These are phyloP conservation scores for Cheilosia vulpina DNA, from an alignment of 2,888 invertebrate species.

Conservation along the genomic window DNA sequence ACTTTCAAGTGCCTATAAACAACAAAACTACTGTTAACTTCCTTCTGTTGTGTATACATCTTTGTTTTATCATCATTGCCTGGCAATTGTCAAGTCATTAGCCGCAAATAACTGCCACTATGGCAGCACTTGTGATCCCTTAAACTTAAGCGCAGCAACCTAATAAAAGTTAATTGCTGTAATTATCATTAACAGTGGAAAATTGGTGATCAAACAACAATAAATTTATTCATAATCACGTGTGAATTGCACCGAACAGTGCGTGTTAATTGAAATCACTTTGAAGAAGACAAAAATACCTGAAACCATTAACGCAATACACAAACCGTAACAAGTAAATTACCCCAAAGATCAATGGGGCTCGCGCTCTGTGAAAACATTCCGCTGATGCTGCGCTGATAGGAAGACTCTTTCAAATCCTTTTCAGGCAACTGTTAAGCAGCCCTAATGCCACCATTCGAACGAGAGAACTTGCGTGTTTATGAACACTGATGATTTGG, in stretches of 20 bases:
- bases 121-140: not conserved
- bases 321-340: slow-evolving; percentile 35
- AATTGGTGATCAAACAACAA: slow-evolving; percentile 73
- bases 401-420: slow-evolving; percentile 31
- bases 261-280: slow-evolving; percentile 68
- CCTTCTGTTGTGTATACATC: not conserved
- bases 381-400: not conserved
- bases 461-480: slow-evolving; percentile 43
- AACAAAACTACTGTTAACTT: not conserved
- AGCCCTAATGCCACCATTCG: slow-evolving; percentile 16
- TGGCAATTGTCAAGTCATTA: slow-evolving; percentile 2
- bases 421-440: slow-evolving; percentile 33
- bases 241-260: slow-evolving; percentile 70
- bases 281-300: slow-evolving; percentile 62
- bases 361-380: slow-evolving; percentile 16
- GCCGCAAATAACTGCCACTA: slow-evolving; percentile 4
- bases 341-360: slow-evolving; percentile 52
- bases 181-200: slow-evolving; percentile 63
- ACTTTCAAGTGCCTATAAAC: not conserved
- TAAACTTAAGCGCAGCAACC: slow-evolving; percentile 33
- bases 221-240: slow-evolving; percentile 70
- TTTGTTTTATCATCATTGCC: not conserved
- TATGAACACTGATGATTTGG: slow-evolving; percentile 64
- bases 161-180: slow-evolving; percentile 72
- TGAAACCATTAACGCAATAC: slow-evolving; percentile 44